These are phyloP conservation scores for Sebastes nivosus DNA, from an alignment of 2,797 vertebrate genomes.

Conservation along the genomic window DNA sequence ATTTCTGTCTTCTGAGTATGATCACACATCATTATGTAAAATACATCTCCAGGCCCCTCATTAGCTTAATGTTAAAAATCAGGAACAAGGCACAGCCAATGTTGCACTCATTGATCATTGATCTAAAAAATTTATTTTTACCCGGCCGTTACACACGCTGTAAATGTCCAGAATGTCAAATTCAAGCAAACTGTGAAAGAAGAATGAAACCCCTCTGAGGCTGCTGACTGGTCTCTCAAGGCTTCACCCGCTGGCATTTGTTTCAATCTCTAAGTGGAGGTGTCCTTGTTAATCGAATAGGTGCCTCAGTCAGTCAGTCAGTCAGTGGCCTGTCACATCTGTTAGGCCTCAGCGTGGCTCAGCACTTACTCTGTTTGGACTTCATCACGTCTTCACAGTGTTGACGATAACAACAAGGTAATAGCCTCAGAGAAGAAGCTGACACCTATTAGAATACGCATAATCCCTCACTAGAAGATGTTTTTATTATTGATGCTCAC, in stretches of 20 bases:
- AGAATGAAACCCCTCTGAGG: constrained; percentile 2
- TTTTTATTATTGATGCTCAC: not conserved
- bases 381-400: constrained; percentile 3
- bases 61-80: not conserved
- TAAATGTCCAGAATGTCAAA: not conserved
- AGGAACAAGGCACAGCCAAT: not conserved
- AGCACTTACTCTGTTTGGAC: constrained; percentile 25
- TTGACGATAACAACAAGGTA: constrained; percentile 46
- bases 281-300: constrained; percentile 39
- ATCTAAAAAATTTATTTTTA: not conserved
- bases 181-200: not conserved
- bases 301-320: constrained; percentile 6
- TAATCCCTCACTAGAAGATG: not conserved
- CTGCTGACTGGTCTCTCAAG: not conserved
- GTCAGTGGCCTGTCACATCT: constrained; percentile 27
- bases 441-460: constrained; percentile 35
- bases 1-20: constrained; percentile 3
- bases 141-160: not conserved
- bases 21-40: constrained; percentile 20
- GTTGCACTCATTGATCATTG: not conserved
- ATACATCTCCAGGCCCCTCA: constrained; percentile 2
- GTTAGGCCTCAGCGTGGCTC: constrained; percentile 15
- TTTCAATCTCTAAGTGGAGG: constrained; percentile 10
- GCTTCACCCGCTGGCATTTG: not conserved
- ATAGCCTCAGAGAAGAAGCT: constrained; percentile 20